These are phyloP conservation scores for Myxocyprinus asiaticus DNA, from an alignment of 2,113 vertebrate genomes.

Conservation along the genomic window DNA sequence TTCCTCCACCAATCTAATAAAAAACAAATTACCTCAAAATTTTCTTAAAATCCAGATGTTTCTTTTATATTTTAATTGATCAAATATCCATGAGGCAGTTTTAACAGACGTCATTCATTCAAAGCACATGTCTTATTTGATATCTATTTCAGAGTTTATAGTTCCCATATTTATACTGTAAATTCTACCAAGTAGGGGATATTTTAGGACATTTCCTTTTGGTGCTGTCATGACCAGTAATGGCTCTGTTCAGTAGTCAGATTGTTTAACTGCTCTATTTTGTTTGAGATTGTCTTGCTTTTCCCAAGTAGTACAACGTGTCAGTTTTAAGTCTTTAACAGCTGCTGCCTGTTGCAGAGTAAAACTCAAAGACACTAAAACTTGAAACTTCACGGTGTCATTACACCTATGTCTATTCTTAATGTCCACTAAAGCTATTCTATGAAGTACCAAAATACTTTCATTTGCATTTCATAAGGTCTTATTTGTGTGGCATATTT, in stretches of 20 bases:
- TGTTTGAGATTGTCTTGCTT: not conserved
- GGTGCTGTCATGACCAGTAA: not conserved
- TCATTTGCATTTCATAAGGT: not conserved
- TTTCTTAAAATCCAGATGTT: no score
- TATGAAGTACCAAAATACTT: not conserved
- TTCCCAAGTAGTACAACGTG: not conserved
- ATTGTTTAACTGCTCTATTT: not conserved
- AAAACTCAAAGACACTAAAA: slow-evolving; percentile 2
- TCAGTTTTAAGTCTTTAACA: slow-evolving; percentile 1
- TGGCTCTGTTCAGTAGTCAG: not conserved
- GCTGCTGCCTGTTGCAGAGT: slow-evolving; percentile 4
- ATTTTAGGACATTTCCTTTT: no score
- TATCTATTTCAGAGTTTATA: not conserved
- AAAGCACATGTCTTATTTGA: not conserved
- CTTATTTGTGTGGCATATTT: not conserved
- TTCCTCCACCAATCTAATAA: no score
- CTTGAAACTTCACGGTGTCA: not conserved
- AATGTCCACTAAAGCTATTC: not conserved
- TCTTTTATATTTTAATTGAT: no score
- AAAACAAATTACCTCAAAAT: not conserved
- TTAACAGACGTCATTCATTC: not conserved
- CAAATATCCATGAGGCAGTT: no score
- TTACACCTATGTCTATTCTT: not conserved
- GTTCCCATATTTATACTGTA: not conserved
- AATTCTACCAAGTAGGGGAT: not conserved